Conservation (phyloP, 2,888 invertebrate species). For the Agonopterix arenella region DNA sequence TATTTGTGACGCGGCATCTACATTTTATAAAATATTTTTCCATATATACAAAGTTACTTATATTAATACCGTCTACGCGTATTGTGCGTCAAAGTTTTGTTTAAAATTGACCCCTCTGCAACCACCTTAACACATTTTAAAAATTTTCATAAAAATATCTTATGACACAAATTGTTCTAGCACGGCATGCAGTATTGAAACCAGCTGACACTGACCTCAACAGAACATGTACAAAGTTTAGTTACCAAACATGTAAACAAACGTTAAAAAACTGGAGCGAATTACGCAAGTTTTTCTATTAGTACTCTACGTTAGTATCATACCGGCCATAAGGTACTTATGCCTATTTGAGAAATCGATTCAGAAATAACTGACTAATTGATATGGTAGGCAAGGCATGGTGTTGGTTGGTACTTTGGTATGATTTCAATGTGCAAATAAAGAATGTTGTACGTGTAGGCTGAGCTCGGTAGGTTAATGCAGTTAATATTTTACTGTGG, state of each 20-base stretch:
- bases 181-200: neutral
- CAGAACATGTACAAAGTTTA: conserved; percentile 1
- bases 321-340: neutral
- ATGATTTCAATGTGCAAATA: neutral
- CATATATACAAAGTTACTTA: too few relatives aligned
- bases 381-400: neutral
- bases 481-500: too few relatives aligned
- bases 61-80: too few relatives aligned
- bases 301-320: neutral
- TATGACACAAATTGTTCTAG: too few relatives aligned
- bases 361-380: neutral
- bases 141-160: neutral
- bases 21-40: too few relatives aligned
- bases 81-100: too few relatives aligned
- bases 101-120: too few relatives aligned
- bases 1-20: too few relatives aligned
- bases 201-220: conserved; percentile 3
- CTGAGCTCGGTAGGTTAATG: too few relatives aligned
- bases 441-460: too few relatives aligned
- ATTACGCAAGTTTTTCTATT: neutral
- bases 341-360: neutral
- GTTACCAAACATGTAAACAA: conserved; percentile 1
- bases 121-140: too few relatives aligned
- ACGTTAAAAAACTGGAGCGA: conserved; percentile 2
- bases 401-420: neutral